Conservation (phyloP, 2,797 vertebrate genomes). For the Todus mexicanus region DNA sequence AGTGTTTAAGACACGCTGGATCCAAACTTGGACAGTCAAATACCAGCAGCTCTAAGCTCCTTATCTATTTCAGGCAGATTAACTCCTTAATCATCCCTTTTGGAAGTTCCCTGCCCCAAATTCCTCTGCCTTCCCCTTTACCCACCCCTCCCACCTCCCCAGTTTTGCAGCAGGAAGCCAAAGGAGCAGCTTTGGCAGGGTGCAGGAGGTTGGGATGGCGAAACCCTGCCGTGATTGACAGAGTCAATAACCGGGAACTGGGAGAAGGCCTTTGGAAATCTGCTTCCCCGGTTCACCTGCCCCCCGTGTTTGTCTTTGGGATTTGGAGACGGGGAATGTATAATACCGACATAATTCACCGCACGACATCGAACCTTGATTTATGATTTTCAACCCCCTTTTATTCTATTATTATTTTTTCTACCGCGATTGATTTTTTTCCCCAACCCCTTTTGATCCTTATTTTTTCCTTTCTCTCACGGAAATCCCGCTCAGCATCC, state of each 20-base stretch:
- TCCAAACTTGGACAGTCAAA: constrained; percentile 67
- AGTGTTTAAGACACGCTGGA: constrained; percentile 63
- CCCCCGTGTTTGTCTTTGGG: neutral
- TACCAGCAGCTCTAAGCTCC: constrained; percentile 65
- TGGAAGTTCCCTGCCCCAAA: constrained; percentile 68
- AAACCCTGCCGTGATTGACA: neutral
- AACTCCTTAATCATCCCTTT: constrained; percentile 72
- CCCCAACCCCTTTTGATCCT: neutral
- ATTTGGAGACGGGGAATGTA: neutral
- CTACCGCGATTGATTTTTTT: neutral
- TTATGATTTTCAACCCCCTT: neutral
- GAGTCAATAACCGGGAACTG: constrained; percentile 6
- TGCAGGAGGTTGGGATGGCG: neutral
- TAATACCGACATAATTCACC: constrained; percentile 2
- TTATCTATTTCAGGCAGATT: constrained; percentile 73
- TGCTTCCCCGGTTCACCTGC: neutral
- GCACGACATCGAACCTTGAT: neutral
- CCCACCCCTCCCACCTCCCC: no score
- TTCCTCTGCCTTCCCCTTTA: neutral
- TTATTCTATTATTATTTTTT: neutral
- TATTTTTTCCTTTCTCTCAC: neutral
- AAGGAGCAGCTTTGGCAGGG: neutral
- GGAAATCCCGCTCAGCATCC: neutral
- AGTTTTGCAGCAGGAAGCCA: neutral
- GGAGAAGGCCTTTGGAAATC: constrained; percentile 22